Base-by-base conservation (phyloP, 2,113 vertebrate species). In the Ceyx cyanopectus region DNA sequence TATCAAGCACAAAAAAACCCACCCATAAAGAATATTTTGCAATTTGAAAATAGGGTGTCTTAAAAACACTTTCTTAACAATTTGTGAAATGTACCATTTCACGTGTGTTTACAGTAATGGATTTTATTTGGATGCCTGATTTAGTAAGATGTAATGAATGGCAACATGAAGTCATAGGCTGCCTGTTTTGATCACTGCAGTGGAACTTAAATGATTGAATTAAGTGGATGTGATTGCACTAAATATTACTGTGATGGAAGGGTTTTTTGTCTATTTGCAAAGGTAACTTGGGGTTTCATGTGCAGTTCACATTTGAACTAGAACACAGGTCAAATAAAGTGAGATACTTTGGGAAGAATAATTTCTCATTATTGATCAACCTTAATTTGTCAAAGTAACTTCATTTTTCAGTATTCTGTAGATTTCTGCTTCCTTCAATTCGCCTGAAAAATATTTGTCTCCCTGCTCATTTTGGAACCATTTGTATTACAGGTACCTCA, bases 401-500 rank as follows among this genome's bases (percentile, higher is more conserved):
- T 92, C 1, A 7, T 92, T 72, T 86, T 84, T 68, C 26, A 27
- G 51, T 62, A 40, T 60, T 60, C 34, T 48, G 14, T 54, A 58
- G 40, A 72, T 48, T 46, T 84, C 17, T 67, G n/a, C 10, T 85
- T 87, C 62, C 54, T 57, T 89, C 40, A 24, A 27, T 30, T 81
- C 9, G 2, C 73, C 61, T 81, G 87, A 80, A 69, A 89, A 76
- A 14, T 54, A 22, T 18, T 58, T 87, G 34, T 2, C 46, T 92
- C 10, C 3, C 50, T 85, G 16, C 7, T 92, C 22, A 30, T 77
- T 77, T 76, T 84, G 30, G 10, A 83, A 65, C 62, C 75, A 37
- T 85, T 81, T 95, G 85, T 82, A 24, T 97, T 98, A 16, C 94
- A 99, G 99, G 86, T 99, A 99, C 92, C 98, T 99, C 78, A 99